Percentiles rank a stretch among this genome's conserved stretches.
Conservation (phyloP, 2,888 invertebrate species). For the Leptothorax acervorum region DNA sequence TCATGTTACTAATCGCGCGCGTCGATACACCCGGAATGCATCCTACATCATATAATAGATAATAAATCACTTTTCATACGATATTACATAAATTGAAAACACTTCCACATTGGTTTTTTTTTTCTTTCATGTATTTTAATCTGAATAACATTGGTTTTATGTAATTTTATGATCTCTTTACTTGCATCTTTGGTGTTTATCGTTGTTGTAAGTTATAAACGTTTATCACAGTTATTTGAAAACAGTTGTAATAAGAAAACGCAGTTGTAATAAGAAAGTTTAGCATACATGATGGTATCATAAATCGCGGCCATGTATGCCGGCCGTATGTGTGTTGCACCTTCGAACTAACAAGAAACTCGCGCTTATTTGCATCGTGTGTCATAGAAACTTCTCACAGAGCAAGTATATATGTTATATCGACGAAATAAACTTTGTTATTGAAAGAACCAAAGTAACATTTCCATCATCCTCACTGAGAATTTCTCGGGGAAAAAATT, state of each 20-base stretch:
- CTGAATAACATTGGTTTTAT: not conserved
- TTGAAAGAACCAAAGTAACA: not conserved
- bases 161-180: not conserved
- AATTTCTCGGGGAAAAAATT: not conserved
- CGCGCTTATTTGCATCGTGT: constrained; percentile 72
- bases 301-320: constrained; percentile 9
- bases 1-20: constrained; percentile 71
- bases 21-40: constrained; percentile 56
- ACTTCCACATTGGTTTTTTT: not conserved
- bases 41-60: constrained; percentile 48
- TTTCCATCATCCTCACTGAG: not conserved
- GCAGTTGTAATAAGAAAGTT: not conserved
- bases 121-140: not conserved
- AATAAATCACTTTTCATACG: constrained; percentile 1
- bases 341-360: constrained; percentile 73
- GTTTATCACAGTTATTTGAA: not conserved
- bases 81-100: not conserved
- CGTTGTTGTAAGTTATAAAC: not conserved
- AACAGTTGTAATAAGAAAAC: not conserved
- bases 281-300: constrained; percentile 12
- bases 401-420: constrained; percentile 40
- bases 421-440: constrained; percentile 10
- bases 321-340: constrained; percentile 66
- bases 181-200: constrained; percentile 9
- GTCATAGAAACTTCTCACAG: constrained; percentile 56